phyloP scores from a whole-genome alignment of 2,888 invertebrate species.

The Xestia c-nigrum region DNA sequence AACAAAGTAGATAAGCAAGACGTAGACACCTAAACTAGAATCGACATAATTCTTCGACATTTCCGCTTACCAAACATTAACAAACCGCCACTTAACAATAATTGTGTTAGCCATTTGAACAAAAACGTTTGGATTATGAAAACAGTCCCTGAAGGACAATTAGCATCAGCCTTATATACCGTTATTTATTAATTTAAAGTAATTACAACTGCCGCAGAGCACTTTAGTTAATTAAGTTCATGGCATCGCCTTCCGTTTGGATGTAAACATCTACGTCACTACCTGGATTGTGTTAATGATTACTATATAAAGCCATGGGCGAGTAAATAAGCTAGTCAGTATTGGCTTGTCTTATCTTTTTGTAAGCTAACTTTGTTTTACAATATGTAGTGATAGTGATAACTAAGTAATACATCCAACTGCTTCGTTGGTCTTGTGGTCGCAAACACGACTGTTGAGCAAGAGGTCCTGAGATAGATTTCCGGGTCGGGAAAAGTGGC shows the following conservation, averaged over 20 bases:
- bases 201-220: conserved; percentile 36
- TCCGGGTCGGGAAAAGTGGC: no score
- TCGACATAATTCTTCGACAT: neutral
- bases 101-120: conserved; percentile 5
- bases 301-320: neutral
- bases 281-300: conserved; percentile 9
- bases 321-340: neutral
- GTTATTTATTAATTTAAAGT: conserved; percentile 43
- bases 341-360: neutral
- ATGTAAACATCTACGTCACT: neutral
- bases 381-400: no score
- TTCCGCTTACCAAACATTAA: neutral
- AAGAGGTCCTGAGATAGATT: no score
- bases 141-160: conserved; percentile 30
- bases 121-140: conserved; percentile 41
- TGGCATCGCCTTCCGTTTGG: conserved; percentile 22
- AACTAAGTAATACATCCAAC: neutral
- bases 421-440: no score
- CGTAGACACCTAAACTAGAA: neutral
- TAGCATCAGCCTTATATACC: conserved; percentile 22
- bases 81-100: conserved; percentile 32
- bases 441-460: no score
- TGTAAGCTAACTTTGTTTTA: no score
- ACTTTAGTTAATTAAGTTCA: conserved; percentile 41
- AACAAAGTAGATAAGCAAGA: neutral